Percentiles rank a stretch among this genome's conserved stretches.
Evolutionary conservation across 2,888 invertebrate species (phyloP).

Genomic region (Chaetoderma sp.): DNA sequence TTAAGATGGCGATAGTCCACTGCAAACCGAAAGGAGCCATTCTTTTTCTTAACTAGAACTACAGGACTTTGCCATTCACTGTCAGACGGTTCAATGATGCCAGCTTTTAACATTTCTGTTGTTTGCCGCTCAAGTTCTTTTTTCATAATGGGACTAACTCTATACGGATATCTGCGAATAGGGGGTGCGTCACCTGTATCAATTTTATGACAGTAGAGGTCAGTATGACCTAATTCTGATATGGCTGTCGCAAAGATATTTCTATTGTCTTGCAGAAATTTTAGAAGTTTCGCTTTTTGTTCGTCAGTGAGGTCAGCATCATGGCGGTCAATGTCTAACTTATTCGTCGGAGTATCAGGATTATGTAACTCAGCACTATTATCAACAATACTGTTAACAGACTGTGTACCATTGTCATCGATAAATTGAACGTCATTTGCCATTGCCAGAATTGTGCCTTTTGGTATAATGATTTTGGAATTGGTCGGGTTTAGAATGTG

Average conservation of each 20-base stretch:
- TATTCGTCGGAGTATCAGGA: too few relatives aligned
- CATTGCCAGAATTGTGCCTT: too few relatives aligned
- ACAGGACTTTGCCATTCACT: conserved; percentile 36
- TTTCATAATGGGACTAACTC: conserved; percentile 27
- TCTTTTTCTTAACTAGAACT: conserved; percentile 33
- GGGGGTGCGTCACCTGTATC: conserved; percentile 24
- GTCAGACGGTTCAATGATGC: conserved; percentile 27
- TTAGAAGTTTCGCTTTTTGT: background rate
- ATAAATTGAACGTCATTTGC: too few relatives aligned
- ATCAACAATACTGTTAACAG: too few relatives aligned
- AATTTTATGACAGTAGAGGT: conserved; percentile 27
- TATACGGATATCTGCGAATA: background rate
- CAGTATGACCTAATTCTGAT: conserved; percentile 8
- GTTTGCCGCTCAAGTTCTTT: too few relatives aligned
- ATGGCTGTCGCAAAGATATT: background rate
- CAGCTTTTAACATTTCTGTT: conserved; percentile 28
- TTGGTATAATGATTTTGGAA: too few relatives aligned
- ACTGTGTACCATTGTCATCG: too few relatives aligned
- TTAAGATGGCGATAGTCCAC: conserved; percentile 32
- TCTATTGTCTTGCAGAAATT: background rate
- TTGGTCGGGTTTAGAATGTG: too few relatives aligned
- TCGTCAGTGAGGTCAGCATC: background rate
- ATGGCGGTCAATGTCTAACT: too few relatives aligned
- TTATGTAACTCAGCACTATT: too few relatives aligned
- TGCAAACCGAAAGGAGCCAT: conserved; percentile 28